Evolutionary conservation across 2,888 invertebrate species (phyloP), one percentile per base, ranked within the genome.

Genomic region (Sthenelais limicola): DNA sequence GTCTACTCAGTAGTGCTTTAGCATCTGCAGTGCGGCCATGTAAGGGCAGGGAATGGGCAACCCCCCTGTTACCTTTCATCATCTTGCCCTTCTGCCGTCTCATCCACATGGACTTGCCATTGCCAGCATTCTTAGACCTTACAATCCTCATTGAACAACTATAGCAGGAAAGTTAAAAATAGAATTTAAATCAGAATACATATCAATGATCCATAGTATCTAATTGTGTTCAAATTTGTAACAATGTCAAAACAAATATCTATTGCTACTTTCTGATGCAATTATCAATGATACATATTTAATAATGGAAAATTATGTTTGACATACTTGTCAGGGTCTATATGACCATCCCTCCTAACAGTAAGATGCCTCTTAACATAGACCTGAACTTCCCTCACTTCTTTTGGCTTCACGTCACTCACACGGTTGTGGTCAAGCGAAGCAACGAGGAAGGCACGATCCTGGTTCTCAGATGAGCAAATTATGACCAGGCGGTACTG

Each of bases 401-500:
- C 62, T 52, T 52, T 72, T 18, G 74, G 48, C 1, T 75, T 66
- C 12, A 77, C 75, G 24, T 74, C 66, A 30, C 76, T 76, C 24
- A 75, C 73, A 32, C 79, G 70, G 68, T 78, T 77, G 18, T 76
- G 77, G 33, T 83, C 82, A 18, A 83, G 77, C 9, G 81, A 82
- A 3, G 82, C 80, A 32, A 83, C 82, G 43, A 85, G 78, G 43
- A 80, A 76, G 4, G 83, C 83, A 35, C 78, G 76, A 68, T 81
- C 80, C 72, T 84, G 84, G 56, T 80, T 79, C 70, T 83, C 83
- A 47, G 78, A 77, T 21, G 81, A 77, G 71, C 84, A 84, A 5
- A 84, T 72, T n/a, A 84, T 80, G 26, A 83, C 80, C 26, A 85
- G 77, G 33, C 77, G 71, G 68, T 80, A 81, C 21, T 38, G 15